These are phyloP conservation scores for Diloba caeruleocephala DNA, from an alignment of 2,888 invertebrate genomes.

Conservation along the genomic window DNA sequence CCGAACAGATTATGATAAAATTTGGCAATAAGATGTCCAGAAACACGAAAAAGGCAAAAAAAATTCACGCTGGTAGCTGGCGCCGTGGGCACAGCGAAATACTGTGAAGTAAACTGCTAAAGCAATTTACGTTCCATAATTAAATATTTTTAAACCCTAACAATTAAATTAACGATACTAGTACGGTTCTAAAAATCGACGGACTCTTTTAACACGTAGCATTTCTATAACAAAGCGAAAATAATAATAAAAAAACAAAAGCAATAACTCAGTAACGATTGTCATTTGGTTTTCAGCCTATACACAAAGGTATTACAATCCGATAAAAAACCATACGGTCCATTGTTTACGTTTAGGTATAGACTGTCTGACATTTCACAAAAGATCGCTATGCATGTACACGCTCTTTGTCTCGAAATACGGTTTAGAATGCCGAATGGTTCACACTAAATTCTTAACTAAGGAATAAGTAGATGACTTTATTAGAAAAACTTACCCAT, in stretches of 20 bases:
- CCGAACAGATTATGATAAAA: too few relatives aligned
- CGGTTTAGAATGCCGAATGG: not conserved
- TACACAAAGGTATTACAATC: constrained; percentile 1
- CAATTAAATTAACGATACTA: too few relatives aligned
- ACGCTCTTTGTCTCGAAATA: constrained; percentile 42
- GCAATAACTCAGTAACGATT: not conserved
- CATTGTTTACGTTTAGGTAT: constrained; percentile 53
- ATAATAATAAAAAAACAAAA: constrained; percentile 1
- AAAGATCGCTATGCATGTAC: constrained; percentile 39
- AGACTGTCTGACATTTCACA: constrained; percentile 36
- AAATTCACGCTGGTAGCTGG: too few relatives aligned
- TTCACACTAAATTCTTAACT: constrained; percentile 15
- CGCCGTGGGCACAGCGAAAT: too few relatives aligned
- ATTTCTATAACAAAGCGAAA: not conserved
- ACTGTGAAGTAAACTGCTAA: too few relatives aligned
- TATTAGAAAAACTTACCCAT: constrained; percentile 82
- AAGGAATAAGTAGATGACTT: constrained; percentile 23
- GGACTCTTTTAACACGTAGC: constrained; percentile 7
- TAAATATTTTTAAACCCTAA: too few relatives aligned
- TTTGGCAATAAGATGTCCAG: too few relatives aligned
- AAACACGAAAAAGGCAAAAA: too few relatives aligned
- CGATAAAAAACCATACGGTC: constrained; percentile 20
- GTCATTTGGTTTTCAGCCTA: not conserved
- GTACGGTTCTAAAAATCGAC: too few relatives aligned
- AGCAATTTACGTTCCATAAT: too few relatives aligned